phyloP scores from a whole-genome alignment of 2,888 invertebrate genomes.

The Stictocephala bisonia region DNA sequence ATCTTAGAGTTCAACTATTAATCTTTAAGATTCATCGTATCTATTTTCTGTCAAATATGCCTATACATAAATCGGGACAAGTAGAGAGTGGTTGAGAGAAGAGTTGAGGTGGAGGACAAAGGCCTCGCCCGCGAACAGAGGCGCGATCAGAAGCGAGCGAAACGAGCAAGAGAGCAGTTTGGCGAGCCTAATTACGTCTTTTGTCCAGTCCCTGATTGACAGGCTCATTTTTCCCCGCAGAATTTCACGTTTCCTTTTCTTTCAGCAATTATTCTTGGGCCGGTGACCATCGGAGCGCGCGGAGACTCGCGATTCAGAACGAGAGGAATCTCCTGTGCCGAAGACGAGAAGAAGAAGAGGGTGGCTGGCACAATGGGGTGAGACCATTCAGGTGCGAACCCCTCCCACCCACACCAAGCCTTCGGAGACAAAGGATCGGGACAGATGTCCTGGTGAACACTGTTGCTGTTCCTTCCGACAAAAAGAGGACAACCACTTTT shows the following conservation, averaged over 20 bases:
- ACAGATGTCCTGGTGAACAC: slow-evolving; percentile 37
- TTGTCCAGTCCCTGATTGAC: slow-evolving; percentile 31
- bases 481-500: background rate
- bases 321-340: background rate
- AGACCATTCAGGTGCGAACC: slow-evolving; percentile 34
- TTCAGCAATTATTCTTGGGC: slow-evolving; percentile 41
- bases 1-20: too few relatives aligned
- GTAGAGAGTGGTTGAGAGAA: too few relatives aligned
- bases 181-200: slow-evolving; percentile 29
- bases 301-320: too few relatives aligned
- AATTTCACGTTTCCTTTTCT: slow-evolving; percentile 46
- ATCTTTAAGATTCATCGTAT: too few relatives aligned
- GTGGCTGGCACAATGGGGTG: slow-evolving; percentile 2
- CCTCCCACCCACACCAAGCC: slow-evolving; percentile 33
- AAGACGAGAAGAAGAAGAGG: background rate
- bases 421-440: slow-evolving; percentile 27
- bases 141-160: too few relatives aligned
- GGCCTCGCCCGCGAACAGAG: too few relatives aligned
- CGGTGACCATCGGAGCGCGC: slow-evolving; percentile 32
- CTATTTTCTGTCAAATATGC: too few relatives aligned
- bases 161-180: too few relatives aligned
- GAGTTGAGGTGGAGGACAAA: too few relatives aligned
- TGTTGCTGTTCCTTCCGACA: too few relatives aligned
- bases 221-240: slow-evolving; percentile 34
- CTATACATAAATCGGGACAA: too few relatives aligned